These are phyloP conservation scores for Troglohyphantes excavatus DNA, from an alignment of 2,888 invertebrate genomes.

Conservation along the genomic window DNA sequence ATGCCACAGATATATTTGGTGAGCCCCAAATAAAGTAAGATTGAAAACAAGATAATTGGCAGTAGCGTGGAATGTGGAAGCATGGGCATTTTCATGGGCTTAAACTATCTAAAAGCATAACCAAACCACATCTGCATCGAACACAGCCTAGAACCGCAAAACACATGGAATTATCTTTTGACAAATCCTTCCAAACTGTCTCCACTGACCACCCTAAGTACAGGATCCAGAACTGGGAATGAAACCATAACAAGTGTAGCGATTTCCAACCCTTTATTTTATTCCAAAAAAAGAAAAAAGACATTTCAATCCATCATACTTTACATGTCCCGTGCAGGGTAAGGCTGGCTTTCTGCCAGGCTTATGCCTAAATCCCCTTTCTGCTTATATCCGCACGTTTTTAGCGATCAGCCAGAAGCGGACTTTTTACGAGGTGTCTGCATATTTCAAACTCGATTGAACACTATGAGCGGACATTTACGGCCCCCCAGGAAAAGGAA, in stretches of 20 bases:
- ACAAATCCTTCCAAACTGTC: background rate
- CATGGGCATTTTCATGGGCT: too few relatives aligned
- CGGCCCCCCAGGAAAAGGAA: slow-evolving; percentile 21
- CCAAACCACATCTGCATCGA: too few relatives aligned
- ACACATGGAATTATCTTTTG: background rate
- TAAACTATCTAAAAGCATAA: too few relatives aligned
- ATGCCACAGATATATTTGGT: too few relatives aligned
- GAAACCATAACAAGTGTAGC: background rate
- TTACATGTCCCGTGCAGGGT: background rate
- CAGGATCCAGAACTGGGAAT: background rate
- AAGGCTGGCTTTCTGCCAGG: background rate
- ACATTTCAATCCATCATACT: background rate
- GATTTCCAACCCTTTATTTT: background rate
- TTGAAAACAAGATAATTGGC: too few relatives aligned
- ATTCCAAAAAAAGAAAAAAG: background rate
- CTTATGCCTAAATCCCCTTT: slow-evolving; percentile 26
- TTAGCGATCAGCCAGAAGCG: slow-evolving; percentile 14
- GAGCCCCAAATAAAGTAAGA: too few relatives aligned
- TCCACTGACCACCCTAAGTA: background rate
- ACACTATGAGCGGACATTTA: slow-evolving; percentile 67
- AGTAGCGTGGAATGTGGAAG: too few relatives aligned
- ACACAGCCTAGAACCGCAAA: background rate
- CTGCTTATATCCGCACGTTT: slow-evolving; percentile 10
- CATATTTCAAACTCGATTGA: slow-evolving; percentile 77
- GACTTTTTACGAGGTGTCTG: slow-evolving; percentile 72